A percentile compares a stretch with the other conserved stretches of the same genome.
Conservation (phyloP, 2,888 invertebrate genomes). For the Sarcophaga variegata region DNA sequence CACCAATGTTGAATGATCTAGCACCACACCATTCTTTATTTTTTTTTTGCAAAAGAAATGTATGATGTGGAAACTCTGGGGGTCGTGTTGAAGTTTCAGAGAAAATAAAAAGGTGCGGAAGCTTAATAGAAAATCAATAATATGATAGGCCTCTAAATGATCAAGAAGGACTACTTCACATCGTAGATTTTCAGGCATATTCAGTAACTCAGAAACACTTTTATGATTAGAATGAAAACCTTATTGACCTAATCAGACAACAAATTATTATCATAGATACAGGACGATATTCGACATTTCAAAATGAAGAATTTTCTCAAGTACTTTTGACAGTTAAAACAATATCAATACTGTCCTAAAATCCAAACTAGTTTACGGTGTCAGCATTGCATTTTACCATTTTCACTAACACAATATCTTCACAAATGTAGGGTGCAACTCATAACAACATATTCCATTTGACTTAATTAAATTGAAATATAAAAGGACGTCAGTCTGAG, state of each 20-base stretch:
- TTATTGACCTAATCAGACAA: background rate
- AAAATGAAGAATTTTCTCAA: constrained; percentile 2
- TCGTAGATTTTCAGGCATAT: background rate
- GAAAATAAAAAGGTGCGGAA: background rate
- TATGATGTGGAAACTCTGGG: too few relatives aligned
- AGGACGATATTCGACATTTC: background rate
- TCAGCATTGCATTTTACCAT: background rate
- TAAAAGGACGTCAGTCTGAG: background rate
- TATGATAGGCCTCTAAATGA: background rate
- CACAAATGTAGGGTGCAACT: background rate
- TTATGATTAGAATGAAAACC: background rate
- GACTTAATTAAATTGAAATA: background rate
- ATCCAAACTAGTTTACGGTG: background rate
- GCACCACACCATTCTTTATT: too few relatives aligned
- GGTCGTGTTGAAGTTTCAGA: background rate
- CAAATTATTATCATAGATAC: background rate
- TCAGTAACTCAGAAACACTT: background rate
- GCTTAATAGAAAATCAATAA: too few relatives aligned
- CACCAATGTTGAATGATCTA: too few relatives aligned
- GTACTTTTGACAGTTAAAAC: background rate
- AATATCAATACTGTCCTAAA: background rate
- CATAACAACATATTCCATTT: background rate
- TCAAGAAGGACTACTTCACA: background rate
- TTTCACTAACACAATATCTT: background rate
- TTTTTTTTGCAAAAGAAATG: too few relatives aligned